These are phyloP conservation scores for Perizoma affinitatum DNA, from an alignment of 2,888 invertebrate species.

Conservation along the genomic window DNA sequence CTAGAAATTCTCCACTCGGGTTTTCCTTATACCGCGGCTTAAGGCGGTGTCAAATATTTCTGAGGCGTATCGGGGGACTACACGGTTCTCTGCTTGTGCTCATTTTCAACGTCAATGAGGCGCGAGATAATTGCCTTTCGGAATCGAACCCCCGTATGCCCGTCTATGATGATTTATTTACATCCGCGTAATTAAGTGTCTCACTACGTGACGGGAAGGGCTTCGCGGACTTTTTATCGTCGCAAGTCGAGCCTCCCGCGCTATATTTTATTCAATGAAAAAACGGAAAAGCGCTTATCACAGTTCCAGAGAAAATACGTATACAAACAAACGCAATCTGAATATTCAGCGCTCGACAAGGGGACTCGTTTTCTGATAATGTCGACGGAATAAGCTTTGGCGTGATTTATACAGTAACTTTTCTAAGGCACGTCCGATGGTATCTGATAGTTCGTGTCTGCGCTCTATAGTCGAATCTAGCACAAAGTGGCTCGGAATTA, in stretches of 20 bases:
- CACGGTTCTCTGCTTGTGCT: conserved; percentile 57
- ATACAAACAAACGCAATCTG: conserved; percentile 78
- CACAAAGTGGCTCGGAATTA: conserved; percentile 29
- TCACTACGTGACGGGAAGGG: conserved; percentile 82
- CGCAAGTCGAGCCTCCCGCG: conserved; percentile 65
- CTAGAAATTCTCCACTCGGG: conserved; percentile 67
- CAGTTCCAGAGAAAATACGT: conserved; percentile 73
- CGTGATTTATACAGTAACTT: conserved; percentile 72
- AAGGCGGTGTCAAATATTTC: conserved; percentile 71
- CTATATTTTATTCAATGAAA: conserved; percentile 77
- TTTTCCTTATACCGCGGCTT: conserved; percentile 72
- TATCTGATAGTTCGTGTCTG: conserved; percentile 47
- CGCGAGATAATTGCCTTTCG: conserved; percentile 81
- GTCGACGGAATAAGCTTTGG: conserved; percentile 64
- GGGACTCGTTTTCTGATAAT: conserved; percentile 72
- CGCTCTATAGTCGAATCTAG: conserved; percentile 34
- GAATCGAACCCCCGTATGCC: conserved; percentile 76
- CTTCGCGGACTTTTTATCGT: conserved; percentile 77
- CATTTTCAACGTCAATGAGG: conserved; percentile 80
- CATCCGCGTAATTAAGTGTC: conserved; percentile 83
- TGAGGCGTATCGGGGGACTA: conserved; percentile 57
- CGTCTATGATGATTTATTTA: conserved; percentile 83
- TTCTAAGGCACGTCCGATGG: conserved; percentile 55
- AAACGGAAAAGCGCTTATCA: conserved; percentile 75
- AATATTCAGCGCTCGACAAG: conserved; percentile 73